These are phyloP conservation scores for Mellilla xanthometata DNA, from an alignment of 2,888 invertebrate genomes.

Conservation along the genomic window DNA sequence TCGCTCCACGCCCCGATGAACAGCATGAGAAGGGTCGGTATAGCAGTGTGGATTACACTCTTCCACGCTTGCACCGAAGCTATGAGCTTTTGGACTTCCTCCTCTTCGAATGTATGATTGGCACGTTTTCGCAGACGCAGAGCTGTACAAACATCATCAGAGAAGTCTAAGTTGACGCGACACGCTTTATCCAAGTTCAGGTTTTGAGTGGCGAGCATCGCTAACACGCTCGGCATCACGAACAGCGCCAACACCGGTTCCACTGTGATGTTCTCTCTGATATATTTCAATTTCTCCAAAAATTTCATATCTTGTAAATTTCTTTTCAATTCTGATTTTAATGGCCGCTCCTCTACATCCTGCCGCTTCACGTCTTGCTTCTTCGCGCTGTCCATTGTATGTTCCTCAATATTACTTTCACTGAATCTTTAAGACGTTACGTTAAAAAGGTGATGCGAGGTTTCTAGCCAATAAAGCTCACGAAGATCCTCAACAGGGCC, in stretches of 20 bases:
- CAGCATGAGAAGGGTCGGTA: conserved; percentile 79
- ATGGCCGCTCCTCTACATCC: conserved; percentile 52
- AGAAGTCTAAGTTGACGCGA: conserved; percentile 88
- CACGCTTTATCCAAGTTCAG: conserved; percentile 93
- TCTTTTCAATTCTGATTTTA: conserved; percentile 51
- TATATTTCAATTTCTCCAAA: conserved; percentile 69
- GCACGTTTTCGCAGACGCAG: conserved; percentile 86
- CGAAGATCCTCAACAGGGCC: conserved; percentile 15
- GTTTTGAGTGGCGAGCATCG: conserved; percentile 91
- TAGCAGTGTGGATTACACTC: conserved; percentile 75
- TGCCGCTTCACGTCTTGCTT: conserved; percentile 41
- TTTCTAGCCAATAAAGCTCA: conserved; percentile 5
- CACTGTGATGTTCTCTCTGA: conserved; percentile 84
- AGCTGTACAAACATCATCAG: conserved; percentile 87
- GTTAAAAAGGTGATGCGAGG: background rate
- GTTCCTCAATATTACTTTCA: conserved; percentile 21
- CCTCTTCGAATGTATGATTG: conserved; percentile 85
- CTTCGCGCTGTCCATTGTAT: conserved; percentile 47
- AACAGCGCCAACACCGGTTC: conserved; percentile 86
- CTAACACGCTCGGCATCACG: conserved; percentile 85
- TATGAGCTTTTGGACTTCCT: conserved; percentile 84
- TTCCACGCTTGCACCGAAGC: conserved; percentile 81
- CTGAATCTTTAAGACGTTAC: conserved; percentile 7
- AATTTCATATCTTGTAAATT: conserved; percentile 56
- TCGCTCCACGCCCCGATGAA: conserved; percentile 86